phyloP scores from a whole-genome alignment of 1,140 invertebrate species.

The Araneus ventricosus region DNA sequence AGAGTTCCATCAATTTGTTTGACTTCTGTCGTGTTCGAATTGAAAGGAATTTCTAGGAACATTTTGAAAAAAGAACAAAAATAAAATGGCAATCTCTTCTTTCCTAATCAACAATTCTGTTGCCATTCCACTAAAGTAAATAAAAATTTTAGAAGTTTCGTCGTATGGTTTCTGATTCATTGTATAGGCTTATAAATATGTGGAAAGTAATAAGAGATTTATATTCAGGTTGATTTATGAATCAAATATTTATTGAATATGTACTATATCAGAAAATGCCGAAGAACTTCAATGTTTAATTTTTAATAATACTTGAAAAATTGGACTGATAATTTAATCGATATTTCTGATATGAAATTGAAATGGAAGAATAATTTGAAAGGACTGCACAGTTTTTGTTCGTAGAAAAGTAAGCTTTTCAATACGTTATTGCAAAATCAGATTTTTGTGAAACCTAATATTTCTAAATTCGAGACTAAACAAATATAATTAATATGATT shows the following conservation, averaged over 20 bases:
- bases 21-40: not conserved
- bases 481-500: too few species aligned
- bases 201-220: not conserved
- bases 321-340: not conserved
- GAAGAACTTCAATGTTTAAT: not conserved
- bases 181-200: not conserved
- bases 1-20: conserved; percentile 53
- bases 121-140: not conserved
- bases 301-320: not conserved
- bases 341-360: not conserved
- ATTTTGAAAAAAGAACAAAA: not conserved
- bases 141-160: too few species aligned
- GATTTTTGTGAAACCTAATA: too few species aligned
- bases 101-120: not conserved
- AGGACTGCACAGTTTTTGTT: not conserved
- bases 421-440: too few species aligned
- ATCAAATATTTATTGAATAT: too few species aligned
- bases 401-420: too few species aligned
- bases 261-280: not conserved
- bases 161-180: not conserved
- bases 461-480: too few species aligned
- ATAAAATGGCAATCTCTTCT: not conserved
- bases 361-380: not conserved
- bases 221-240: too few species aligned
- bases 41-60: not conserved